Evolutionary conservation across 2,113 vertebrate genomes (phyloP).

Genomic region (Leucopsar rothschildi): DNA sequence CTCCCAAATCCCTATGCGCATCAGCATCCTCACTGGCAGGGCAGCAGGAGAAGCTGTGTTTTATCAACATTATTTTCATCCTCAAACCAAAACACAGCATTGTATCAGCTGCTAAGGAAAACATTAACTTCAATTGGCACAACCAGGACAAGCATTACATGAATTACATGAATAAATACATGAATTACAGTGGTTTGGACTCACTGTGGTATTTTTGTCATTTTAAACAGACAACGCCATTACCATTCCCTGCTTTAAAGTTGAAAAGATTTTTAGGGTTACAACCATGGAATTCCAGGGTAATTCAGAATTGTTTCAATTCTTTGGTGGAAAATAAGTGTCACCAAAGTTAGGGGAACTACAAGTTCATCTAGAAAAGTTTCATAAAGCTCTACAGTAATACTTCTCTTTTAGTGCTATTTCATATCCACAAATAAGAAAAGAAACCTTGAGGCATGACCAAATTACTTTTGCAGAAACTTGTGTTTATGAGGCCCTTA

Average conservation of each 20-base stretch:
- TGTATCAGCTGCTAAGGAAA: background rate
- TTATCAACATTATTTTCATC: background rate
- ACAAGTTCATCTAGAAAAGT: background rate
- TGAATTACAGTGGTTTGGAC: background rate
- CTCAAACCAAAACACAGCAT: background rate
- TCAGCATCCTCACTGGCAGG: background rate
- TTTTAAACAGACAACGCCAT: background rate
- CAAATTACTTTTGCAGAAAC: background rate
- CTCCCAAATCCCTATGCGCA: background rate
- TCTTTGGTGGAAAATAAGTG: background rate
- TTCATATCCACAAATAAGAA: background rate
- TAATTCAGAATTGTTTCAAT: background rate
- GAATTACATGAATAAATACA: no score
- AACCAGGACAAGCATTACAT: background rate
- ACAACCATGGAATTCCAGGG: background rate
- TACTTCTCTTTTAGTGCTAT: background rate
- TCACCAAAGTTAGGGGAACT: background rate
- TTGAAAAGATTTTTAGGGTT: background rate
- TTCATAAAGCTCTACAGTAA: background rate
- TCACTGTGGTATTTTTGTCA: background rate
- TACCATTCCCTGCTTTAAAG: background rate
- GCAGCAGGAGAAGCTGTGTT: background rate
- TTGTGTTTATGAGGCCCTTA: constrained; percentile 1
- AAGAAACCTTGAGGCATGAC: background rate
- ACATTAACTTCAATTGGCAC: background rate